A percentile compares a stretch with the other conserved stretches of the same genome.
These are phyloP conservation scores for Intellagama lesueurii DNA, from an alignment of 2,797 vertebrate genomes.

Conservation along the genomic window DNA sequence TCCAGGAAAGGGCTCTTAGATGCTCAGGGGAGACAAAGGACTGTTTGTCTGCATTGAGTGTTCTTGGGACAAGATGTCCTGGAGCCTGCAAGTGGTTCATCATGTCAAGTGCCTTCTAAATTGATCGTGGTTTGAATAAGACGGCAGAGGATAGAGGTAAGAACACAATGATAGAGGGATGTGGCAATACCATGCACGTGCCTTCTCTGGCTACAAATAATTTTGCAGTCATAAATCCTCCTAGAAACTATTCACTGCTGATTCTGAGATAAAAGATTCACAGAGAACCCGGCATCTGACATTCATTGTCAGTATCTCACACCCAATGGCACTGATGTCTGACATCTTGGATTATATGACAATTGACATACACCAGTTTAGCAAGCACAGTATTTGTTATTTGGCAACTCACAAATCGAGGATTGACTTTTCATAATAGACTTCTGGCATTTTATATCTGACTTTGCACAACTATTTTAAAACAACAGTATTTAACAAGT, in stretches of 20 bases:
- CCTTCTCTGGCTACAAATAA: background rate
- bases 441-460: background rate
- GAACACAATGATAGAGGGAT: background rate
- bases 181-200: background rate
- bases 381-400: background rate
- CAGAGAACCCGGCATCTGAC: background rate
- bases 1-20: slow-evolving; percentile 3
- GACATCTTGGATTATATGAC: background rate
- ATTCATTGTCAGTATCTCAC: background rate
- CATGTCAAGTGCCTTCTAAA: slow-evolving; percentile 24
- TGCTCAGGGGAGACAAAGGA: slow-evolving; percentile 16
- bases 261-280: background rate
- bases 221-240: background rate
- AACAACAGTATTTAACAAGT: background rate
- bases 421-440: background rate
- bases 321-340: background rate
- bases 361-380: background rate
- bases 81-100: slow-evolving; percentile 10
- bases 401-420: background rate
- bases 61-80: slow-evolving; percentile 5
- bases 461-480: background rate
- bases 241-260: background rate
- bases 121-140: slow-evolving; percentile 1
- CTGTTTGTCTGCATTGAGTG: background rate
- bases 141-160: background rate